Percentiles rank a stretch among this genome's conserved stretches.
Evolutionary conservation across 2,888 invertebrate species (phyloP).

Genomic region (Rhingia rostrata): DNA sequence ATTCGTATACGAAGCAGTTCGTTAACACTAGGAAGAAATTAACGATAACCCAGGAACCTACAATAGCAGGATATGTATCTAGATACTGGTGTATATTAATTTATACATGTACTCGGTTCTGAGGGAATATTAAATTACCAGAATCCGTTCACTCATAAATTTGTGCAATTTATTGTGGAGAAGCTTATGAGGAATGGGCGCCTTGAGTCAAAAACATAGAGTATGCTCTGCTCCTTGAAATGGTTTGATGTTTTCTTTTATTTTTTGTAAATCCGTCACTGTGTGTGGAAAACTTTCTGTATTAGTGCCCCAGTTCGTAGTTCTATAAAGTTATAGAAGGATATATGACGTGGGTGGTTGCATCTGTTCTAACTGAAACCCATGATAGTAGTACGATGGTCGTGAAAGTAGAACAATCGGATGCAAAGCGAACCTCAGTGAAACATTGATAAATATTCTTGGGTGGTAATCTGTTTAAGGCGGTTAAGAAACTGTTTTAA

Average conservation of each 20-base stretch:
- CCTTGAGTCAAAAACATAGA: slow-evolving; percentile 29
- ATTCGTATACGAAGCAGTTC: slow-evolving; percentile 30
- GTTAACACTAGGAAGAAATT: slow-evolving; percentile 57
- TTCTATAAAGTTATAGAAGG: slow-evolving; percentile 41
- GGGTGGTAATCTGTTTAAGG: slow-evolving; percentile 46
- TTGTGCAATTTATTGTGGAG: slow-evolving; percentile 65
- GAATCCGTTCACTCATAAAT: slow-evolving; percentile 66
- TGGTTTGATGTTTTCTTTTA: not conserved
- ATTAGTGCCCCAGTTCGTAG: slow-evolving; percentile 7
- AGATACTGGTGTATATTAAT: slow-evolving; percentile 32
- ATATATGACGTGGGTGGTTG: slow-evolving; percentile 11
- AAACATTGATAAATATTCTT: slow-evolving; percentile 36
- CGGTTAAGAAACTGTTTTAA: slow-evolving; percentile 36
- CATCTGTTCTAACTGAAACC: slow-evolving; percentile 22
- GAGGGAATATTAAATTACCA: slow-evolving; percentile 60
- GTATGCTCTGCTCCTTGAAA: not conserved
- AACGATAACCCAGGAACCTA: slow-evolving; percentile 49
- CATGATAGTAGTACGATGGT: not conserved
- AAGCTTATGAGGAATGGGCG: slow-evolving; percentile 56
- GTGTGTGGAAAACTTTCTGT: slow-evolving; percentile 20
- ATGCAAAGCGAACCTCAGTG: not conserved
- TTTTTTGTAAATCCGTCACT: slow-evolving; percentile 25
- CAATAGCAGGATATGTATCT: slow-evolving; percentile 24
- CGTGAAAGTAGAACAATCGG: slow-evolving; percentile 5
- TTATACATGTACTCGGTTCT: slow-evolving; percentile 16